Percentiles rank a stretch among this genome's conserved stretches.
These are phyloP conservation scores for Pararge aegeria DNA, from an alignment of 1,140 invertebrate species.

Conservation along the genomic window DNA sequence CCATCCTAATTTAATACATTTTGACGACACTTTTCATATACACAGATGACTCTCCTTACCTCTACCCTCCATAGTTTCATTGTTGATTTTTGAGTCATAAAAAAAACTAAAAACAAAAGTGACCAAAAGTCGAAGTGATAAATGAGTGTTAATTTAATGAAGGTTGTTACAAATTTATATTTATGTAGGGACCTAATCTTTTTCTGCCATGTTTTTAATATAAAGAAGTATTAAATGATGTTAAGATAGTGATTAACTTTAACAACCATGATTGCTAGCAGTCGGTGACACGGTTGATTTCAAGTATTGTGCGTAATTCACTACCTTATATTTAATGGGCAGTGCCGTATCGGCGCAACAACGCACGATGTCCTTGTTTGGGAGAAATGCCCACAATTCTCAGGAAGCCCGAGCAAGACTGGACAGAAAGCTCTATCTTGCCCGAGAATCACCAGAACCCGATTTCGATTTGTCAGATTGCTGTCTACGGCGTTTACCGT, in stretches of 20 bases:
- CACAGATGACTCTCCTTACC: no score
- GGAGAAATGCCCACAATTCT: constrained; percentile 43
- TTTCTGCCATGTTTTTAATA: background rate
- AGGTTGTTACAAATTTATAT: no score
- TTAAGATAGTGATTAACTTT: constrained; percentile 12
- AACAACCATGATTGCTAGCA: constrained; percentile 18
- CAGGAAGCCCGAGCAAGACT: constrained; percentile 82
- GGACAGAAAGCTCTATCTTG: constrained; percentile 87
- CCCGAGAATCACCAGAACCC: constrained; percentile 87
- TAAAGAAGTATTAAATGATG: constrained; percentile 1
- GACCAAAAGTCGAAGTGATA: no score
- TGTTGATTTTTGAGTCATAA: no score
- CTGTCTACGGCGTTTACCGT: constrained; percentile 84
- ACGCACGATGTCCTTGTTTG: constrained; percentile 68
- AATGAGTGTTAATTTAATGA: no score
- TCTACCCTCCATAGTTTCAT: no score
- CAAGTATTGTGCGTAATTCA: constrained; percentile 7
- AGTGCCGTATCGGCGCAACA: constrained; percentile 67
- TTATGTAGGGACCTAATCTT: no score
- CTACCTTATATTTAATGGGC: constrained; percentile 62
- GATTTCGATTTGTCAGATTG: constrained; percentile 88
- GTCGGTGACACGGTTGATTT: constrained; percentile 39
- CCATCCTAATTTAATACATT: no score
- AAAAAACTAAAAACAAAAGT: no score
- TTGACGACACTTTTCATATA: no score